Conservation (phyloP, 2,888 invertebrate genomes). For the Agonum fuliginosum region DNA sequence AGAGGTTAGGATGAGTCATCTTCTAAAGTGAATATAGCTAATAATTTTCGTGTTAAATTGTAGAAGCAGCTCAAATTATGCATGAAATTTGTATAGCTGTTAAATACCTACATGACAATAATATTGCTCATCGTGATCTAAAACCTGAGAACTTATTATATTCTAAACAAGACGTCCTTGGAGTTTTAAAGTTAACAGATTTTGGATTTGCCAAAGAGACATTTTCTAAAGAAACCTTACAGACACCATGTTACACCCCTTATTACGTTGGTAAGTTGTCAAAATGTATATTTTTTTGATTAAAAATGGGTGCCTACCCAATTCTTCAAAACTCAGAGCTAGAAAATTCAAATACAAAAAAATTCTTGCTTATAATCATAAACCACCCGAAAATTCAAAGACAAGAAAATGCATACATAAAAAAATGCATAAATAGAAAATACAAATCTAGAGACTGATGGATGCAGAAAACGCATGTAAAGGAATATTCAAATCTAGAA, state of each 20-base stretch:
- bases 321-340: too few relatives aligned
- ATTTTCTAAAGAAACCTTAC: slow-evolving; percentile 87
- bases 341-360: too few relatives aligned
- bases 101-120: slow-evolving; percentile 92
- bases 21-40: neutral
- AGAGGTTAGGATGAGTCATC: slow-evolving; percentile 75
- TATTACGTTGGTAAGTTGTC: slow-evolving; percentile 91
- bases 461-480: too few relatives aligned
- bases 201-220: slow-evolving; percentile 99
- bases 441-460: too few relatives aligned
- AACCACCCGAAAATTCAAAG: too few relatives aligned
- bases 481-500: too few relatives aligned
- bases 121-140: slow-evolving; percentile 97
- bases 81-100: slow-evolving; percentile 97
- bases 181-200: slow-evolving; percentile 96
- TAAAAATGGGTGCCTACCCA: slow-evolving; percentile 4
- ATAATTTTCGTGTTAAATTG: slow-evolving; percentile 62
- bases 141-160: slow-evolving; percentile 98
- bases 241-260: slow-evolving; percentile 99
- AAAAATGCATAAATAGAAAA: too few relatives aligned
- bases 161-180: slow-evolving; percentile 83
- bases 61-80: slow-evolving; percentile 96
- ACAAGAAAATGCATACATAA: too few relatives aligned
- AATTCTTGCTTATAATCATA: too few relatives aligned
- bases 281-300: neutral